These are phyloP conservation scores for Hyalella azteca DNA, from an alignment of 2,888 invertebrate genomes.

Conservation along the genomic window DNA sequence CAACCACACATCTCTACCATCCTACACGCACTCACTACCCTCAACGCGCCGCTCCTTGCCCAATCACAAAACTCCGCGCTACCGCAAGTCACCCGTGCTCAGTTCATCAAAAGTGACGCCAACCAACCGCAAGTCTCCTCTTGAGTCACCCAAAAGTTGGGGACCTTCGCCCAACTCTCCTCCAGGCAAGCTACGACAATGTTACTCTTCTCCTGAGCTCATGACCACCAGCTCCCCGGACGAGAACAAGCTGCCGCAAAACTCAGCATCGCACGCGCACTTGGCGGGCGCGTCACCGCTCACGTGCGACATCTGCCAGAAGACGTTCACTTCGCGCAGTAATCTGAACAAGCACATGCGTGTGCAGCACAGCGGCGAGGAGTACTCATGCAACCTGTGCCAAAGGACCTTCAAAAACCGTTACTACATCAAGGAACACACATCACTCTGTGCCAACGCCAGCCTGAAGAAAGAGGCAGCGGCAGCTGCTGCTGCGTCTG, in stretches of 20 bases:
- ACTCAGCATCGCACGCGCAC: neutral
- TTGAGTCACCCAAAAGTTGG: constrained; percentile 16
- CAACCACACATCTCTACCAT: neutral
- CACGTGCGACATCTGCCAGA: constrained; percentile 55
- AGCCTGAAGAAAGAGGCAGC: constrained; percentile 50
- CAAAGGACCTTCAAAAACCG: constrained; percentile 53
- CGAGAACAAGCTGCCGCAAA: neutral
- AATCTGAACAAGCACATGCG: constrained; percentile 58
- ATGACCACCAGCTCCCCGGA: constrained; percentile 30
- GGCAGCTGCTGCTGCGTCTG: constrained; percentile 48
- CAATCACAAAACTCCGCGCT: neutral
- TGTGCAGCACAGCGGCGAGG: constrained; percentile 57
- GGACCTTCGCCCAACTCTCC: constrained; percentile 49
- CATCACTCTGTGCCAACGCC: constrained; percentile 52
- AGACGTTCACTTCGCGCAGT: constrained; percentile 55
- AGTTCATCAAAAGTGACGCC: neutral
- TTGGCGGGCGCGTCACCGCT: constrained; percentile 11
- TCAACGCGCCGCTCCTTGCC: constrained; percentile 10
- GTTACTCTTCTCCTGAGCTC: constrained; percentile 23
- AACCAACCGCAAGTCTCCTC: neutral
- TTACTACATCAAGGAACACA: constrained; percentile 58
- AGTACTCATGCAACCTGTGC: constrained; percentile 54
- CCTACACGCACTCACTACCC: constrained; percentile 9
- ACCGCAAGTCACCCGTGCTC: constrained; percentile 25
- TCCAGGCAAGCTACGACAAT: constrained; percentile 17